A percentile compares a stretch with the other conserved stretches of the same genome.
phyloP scores from a whole-genome alignment of 1,140 invertebrate genomes.

The Drosophila kohkoa region DNA sequence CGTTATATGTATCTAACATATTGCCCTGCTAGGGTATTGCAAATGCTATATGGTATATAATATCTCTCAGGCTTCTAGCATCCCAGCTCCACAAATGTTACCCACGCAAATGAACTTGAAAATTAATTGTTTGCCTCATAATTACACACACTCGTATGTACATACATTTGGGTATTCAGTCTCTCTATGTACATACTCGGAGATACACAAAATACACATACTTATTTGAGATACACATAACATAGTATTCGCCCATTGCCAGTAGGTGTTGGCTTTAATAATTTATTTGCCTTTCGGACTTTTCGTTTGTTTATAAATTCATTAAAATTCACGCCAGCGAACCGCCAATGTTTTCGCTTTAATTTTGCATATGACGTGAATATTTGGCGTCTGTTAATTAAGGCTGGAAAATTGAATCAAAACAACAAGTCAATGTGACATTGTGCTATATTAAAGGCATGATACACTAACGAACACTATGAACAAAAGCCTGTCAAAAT shows the following conservation, averaged over 20 bases:
- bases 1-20: conserved; percentile 44
- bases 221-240: not conserved
- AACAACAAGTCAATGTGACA: conserved; percentile 18
- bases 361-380: conserved; percentile 17
- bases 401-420: conserved; percentile 17
- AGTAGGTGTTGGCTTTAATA: conserved; percentile 59
- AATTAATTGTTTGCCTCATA: conserved; percentile 68
- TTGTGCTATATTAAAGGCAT: not conserved
- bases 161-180: conserved; percentile 7
- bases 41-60: conserved; percentile 25
- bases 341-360: conserved; percentile 32
- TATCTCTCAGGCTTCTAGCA: not conserved
- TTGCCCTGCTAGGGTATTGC: conserved; percentile 53
- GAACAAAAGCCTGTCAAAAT: conserved; percentile 1
- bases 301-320: conserved; percentile 73
- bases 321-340: conserved; percentile 57
- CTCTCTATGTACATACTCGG: conserved; percentile 28
- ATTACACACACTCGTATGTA: conserved; percentile 49
- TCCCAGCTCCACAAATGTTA: conserved; percentile 17
- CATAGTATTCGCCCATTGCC: conserved; percentile 43
- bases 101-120: conserved; percentile 80
- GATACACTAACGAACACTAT: conserved; percentile 9
- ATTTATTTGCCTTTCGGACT: conserved; percentile 64
- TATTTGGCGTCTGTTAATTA: conserved; percentile 5
- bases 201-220: conserved; percentile 5